These are phyloP conservation scores for Thelaira solivaga DNA, from an alignment of 2,888 invertebrate species.

Conservation along the genomic window DNA sequence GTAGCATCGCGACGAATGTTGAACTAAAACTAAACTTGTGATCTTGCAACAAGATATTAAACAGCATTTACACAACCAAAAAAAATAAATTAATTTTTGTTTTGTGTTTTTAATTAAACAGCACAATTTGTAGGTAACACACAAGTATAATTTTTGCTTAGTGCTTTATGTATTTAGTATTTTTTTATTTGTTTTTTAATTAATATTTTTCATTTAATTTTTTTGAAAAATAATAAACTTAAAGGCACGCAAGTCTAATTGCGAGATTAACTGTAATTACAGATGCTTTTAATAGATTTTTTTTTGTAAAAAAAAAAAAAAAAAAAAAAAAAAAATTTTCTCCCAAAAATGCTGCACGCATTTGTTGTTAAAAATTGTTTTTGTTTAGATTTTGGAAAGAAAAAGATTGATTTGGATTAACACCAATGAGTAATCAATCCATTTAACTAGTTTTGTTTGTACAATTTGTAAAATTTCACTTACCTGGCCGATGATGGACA, in stretches of 20 bases:
- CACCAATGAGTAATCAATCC: slow-evolving; percentile 43
- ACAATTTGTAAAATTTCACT: slow-evolving; percentile 64
- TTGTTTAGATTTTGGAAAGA: slow-evolving; percentile 8
- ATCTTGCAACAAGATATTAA: slow-evolving; percentile 50
- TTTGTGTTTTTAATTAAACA: slow-evolving; percentile 9
- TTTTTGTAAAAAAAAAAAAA: neutral
- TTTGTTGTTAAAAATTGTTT: slow-evolving; percentile 22
- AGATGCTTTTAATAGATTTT: slow-evolving; percentile 46
- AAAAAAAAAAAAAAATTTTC: slow-evolving; percentile 3
- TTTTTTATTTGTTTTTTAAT: slow-evolving; percentile 18
- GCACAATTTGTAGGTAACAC: neutral
- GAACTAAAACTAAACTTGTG: slow-evolving; percentile 69
- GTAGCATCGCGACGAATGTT: slow-evolving; percentile 70
- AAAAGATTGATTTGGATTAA: slow-evolving; percentile 50
- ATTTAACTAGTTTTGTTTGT: too few relatives aligned
- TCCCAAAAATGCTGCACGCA: slow-evolving; percentile 40
- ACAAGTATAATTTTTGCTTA: neutral
- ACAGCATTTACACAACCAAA: slow-evolving; percentile 12
- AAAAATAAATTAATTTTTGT: too few relatives aligned
- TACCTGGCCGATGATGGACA: slow-evolving; percentile 78
- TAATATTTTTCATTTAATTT: slow-evolving; percentile 25
- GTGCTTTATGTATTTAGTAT: neutral
- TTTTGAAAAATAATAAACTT: slow-evolving; percentile 45
- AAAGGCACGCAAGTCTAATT: slow-evolving; percentile 48
- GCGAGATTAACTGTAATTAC: slow-evolving; percentile 55